These are phyloP conservation scores for Pogona vitticeps DNA, from an alignment of 2,113 vertebrate genomes.

Conservation along the genomic window DNA sequence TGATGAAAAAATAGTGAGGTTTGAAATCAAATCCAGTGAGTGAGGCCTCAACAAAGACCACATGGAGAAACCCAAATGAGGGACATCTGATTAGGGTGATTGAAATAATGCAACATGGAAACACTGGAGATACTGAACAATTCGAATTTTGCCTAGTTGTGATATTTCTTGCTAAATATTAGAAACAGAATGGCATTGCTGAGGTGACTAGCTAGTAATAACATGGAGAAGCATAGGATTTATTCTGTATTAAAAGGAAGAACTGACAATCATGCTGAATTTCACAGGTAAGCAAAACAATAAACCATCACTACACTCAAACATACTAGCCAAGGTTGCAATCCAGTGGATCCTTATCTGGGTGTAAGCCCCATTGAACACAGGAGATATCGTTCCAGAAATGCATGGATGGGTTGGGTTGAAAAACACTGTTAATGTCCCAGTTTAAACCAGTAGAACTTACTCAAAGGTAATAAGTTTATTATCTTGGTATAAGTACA, in stretches of 20 bases:
- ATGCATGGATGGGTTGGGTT: too few relatives aligned
- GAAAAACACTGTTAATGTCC: too few relatives aligned
- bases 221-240: too few relatives aligned
- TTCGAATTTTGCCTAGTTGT: background rate
- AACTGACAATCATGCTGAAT: background rate
- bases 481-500: too few relatives aligned
- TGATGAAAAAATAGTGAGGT: too few relatives aligned
- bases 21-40: too few relatives aligned
- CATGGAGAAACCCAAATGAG: background rate
- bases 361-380: background rate
- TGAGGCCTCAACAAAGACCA: background rate
- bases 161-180: background rate
- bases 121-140: background rate
- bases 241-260: background rate
- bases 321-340: background rate
- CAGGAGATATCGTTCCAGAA: too few relatives aligned
- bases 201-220: background rate
- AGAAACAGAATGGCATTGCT: slow-evolving; percentile 9
- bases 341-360: background rate
- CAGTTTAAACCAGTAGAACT: too few relatives aligned
- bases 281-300: background rate
- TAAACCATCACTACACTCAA: background rate
- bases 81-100: background rate
- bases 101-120: background rate
- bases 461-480: too few relatives aligned